Conservation (phyloP, 2,113 vertebrate species). For the Miniopterus natalensis region DNA sequence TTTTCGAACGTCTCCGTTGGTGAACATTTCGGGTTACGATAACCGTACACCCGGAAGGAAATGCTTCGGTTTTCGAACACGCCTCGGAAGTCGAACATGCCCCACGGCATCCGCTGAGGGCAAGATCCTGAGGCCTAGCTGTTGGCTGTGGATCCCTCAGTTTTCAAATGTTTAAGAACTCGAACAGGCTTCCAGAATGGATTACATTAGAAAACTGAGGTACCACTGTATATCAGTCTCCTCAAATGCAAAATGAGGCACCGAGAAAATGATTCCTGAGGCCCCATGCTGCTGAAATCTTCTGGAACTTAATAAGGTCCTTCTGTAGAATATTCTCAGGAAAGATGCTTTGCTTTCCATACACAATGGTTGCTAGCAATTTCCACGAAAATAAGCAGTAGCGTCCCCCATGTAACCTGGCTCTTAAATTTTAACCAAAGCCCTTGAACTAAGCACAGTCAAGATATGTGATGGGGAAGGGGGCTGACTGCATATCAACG, state of each 20-base stretch:
- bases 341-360: neutral
- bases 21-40: too few relatives aligned
- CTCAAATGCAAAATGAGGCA: neutral
- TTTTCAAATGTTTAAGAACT: too few relatives aligned
- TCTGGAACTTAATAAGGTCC: neutral
- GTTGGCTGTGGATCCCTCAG: too few relatives aligned
- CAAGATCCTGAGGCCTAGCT: too few relatives aligned
- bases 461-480: neutral
- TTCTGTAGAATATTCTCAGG: neutral
- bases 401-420: neutral
- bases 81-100: too few relatives aligned
- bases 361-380: neutral
- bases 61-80: too few relatives aligned
- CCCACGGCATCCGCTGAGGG: too few relatives aligned
- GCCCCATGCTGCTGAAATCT: neutral
- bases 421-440: slow-evolving; percentile 23
- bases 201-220: too few relatives aligned
- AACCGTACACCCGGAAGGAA: too few relatives aligned
- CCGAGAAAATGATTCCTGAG: neutral
- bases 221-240: too few relatives aligned
- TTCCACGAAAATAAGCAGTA: neutral
- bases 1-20: too few relatives aligned
- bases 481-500: neutral
- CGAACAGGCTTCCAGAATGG: too few relatives aligned
- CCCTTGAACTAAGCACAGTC: neutral